Conservation (phyloP, 2,113 vertebrate genomes). For the Furnarius figulus region DNA sequence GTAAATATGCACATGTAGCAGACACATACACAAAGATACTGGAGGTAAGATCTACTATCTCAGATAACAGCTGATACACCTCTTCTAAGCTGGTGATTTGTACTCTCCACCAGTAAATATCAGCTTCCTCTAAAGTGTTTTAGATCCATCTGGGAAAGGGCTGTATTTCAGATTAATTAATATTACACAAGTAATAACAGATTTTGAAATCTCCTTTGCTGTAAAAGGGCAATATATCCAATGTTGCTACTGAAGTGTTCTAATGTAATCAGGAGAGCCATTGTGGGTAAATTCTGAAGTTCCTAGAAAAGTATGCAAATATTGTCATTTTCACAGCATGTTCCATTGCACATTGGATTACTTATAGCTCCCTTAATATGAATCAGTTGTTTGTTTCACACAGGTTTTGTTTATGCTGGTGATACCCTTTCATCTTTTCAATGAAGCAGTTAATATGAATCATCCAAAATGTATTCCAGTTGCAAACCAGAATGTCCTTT, state of each 20-base stretch:
- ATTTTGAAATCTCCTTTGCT: not conserved
- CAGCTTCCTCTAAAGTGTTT: not conserved
- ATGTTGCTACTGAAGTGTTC: not conserved
- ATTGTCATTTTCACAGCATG: constrained; percentile 17
- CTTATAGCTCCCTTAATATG: constrained; percentile 8
- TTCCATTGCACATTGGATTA: not conserved
- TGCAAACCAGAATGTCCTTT: not conserved
- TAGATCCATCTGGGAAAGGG: not conserved
- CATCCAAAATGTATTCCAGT: not conserved
- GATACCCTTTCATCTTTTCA: not conserved
- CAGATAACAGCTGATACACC: not conserved
- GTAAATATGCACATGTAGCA: not conserved
- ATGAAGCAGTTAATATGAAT: not conserved
- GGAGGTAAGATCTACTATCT: not conserved
- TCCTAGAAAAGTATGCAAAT: constrained; percentile 5
- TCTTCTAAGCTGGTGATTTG: not conserved
- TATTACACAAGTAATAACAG: not conserved
- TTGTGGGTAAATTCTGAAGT: not conserved
- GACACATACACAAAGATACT: not conserved
- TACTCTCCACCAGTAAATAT: not conserved
- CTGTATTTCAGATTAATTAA: not conserved
- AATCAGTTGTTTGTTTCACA: not conserved
- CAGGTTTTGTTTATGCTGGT: constrained; percentile 30
- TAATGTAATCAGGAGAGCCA: not conserved
- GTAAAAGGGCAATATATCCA: not conserved